Evolutionary conservation across 53 echinoderm and acorn worm species (phyloP).

Genomic region (Patiria pectinifera): DNA sequence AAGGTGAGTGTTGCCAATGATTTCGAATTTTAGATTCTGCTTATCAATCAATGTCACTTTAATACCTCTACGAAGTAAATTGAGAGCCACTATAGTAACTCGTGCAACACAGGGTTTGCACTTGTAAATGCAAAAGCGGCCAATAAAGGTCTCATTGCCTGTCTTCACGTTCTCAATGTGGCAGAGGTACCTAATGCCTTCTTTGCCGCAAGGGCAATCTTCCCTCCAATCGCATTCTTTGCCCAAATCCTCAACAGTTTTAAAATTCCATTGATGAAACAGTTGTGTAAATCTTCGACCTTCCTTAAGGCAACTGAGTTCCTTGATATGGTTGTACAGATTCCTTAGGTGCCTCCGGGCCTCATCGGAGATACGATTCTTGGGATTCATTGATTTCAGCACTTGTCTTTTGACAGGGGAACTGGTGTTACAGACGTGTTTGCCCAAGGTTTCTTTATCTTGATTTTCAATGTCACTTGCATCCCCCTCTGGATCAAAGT

Average conservation of each 20-base stretch:
- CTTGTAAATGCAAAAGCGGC: neutral
- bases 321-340: no score
- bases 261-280: neutral
- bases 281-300: neutral
- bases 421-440: no score
- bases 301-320: no score
- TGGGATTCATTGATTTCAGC: no score
- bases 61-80: neutral
- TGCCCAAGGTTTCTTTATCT: no score
- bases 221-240: no score
- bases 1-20: neutral
- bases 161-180: neutral
- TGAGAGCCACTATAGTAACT: neutral
- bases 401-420: no score
- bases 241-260: neutral
- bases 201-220: conserved; percentile 15
- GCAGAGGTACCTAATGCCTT: neutral
- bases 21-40: neutral
- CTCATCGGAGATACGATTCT: no score
- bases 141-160: neutral
- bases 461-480: no score
- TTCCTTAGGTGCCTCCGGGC: no score
- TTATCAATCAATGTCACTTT: neutral
- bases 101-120: neutral
- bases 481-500: no score